Conservation (phyloP, 92 coral and sea anemone genomes). For the Palythoa grandiflora region DNA sequence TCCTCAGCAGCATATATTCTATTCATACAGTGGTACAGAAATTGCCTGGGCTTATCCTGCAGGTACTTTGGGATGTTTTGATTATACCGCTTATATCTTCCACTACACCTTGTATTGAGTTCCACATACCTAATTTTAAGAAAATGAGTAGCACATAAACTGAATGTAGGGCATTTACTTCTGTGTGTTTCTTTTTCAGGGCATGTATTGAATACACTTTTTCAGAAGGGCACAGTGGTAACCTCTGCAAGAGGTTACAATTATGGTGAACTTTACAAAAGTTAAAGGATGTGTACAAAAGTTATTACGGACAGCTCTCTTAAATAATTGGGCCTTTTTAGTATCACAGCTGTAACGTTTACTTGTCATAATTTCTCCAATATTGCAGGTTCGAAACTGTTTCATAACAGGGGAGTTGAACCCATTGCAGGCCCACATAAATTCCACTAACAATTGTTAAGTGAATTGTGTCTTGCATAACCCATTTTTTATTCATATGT, state of each 20-base stretch:
- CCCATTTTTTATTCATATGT: too few relatives aligned
- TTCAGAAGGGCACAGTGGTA: neutral
- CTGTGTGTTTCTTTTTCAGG: conserved; percentile 3
- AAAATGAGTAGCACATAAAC: neutral
- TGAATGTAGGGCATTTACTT: neutral
- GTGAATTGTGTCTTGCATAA: too few relatives aligned
- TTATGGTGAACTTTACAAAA: too few relatives aligned
- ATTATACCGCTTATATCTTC: conserved; percentile 63
- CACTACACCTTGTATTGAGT: conserved; percentile 61
- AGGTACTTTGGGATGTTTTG: conserved; percentile 27
- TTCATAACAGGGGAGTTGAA: too few relatives aligned
- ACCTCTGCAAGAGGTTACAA: neutral
- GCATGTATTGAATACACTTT: conserved; percentile 6
- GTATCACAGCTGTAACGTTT: too few relatives aligned
- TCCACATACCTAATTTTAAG: conserved; percentile 59
- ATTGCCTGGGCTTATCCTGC: conserved; percentile 48
- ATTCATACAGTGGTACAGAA: conserved; percentile 42
- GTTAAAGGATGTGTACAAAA: too few relatives aligned
- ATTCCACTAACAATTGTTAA: too few relatives aligned
- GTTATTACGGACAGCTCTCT: too few relatives aligned
- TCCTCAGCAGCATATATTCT: conserved; percentile 47
- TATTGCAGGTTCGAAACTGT: too few relatives aligned
- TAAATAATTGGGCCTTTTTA: too few relatives aligned
- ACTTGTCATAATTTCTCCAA: too few relatives aligned
- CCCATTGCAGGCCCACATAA: too few relatives aligned